Conservation (phyloP, 2,113 vertebrate genomes). For the Anguilla japonica region DNA sequence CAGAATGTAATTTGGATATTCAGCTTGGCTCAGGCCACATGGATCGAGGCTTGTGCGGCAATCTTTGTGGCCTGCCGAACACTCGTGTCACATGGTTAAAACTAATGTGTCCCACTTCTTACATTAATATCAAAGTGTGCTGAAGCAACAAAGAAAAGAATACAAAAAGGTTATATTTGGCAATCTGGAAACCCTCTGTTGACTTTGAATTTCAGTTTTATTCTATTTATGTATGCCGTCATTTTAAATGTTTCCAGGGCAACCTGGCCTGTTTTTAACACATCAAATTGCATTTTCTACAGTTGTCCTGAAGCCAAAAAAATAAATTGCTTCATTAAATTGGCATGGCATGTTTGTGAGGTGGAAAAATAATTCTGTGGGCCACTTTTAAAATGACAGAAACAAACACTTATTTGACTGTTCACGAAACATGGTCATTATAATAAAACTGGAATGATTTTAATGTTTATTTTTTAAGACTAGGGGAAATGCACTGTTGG, state of each 20-base stretch:
- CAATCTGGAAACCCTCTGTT: slow-evolving; percentile 62
- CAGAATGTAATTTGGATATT: slow-evolving; percentile 64
- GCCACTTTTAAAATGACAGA: slow-evolving; percentile 10
- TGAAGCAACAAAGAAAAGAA: slow-evolving; percentile 48
- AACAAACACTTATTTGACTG: slow-evolving; percentile 21
- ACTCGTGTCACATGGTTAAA: slow-evolving; percentile 29
- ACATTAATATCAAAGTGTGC: slow-evolving; percentile 60
- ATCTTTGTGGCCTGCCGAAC: neutral
- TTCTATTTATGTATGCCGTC: slow-evolving; percentile 51
- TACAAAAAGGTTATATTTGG: slow-evolving; percentile 54
- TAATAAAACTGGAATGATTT: neutral
- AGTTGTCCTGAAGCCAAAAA: slow-evolving; percentile 40
- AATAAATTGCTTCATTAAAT: slow-evolving; percentile 45
- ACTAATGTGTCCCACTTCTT: slow-evolving; percentile 62
- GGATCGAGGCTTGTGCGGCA: slow-evolving; percentile 23
- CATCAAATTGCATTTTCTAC: slow-evolving; percentile 40
- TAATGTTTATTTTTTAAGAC: neutral
- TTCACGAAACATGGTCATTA: slow-evolving; percentile 4
- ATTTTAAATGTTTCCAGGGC: slow-evolving; percentile 61
- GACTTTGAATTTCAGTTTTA: slow-evolving; percentile 61
- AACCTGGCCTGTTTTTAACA: slow-evolving; percentile 62
- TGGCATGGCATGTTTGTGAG: slow-evolving; percentile 29
- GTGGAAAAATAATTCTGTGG: slow-evolving; percentile 15
- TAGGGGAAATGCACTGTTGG: neutral
- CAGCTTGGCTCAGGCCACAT: slow-evolving; percentile 50